These are phyloP conservation scores for Myotis planiceps DNA, from an alignment of 2,797 vertebrate genomes.

Conservation along the genomic window DNA sequence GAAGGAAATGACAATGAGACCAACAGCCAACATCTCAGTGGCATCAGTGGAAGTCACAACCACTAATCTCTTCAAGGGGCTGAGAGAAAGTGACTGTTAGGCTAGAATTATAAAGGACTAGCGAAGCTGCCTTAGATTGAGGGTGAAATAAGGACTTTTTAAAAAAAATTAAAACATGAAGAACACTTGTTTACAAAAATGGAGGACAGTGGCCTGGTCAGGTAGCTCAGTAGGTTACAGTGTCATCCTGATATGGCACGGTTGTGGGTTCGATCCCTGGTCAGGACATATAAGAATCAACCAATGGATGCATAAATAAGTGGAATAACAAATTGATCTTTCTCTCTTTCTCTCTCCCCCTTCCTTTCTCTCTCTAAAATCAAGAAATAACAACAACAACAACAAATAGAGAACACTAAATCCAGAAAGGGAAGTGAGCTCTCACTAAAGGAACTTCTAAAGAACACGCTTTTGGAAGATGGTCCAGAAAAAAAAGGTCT, in stretches of 20 bases:
- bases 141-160: not conserved
- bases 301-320: too few species aligned
- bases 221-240: too few species aligned
- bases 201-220: too few species aligned
- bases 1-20: not conserved
- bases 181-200: not conserved
- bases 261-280: too few species aligned
- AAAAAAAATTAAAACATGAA: not conserved
- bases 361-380: too few species aligned
- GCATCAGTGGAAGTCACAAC: not conserved
- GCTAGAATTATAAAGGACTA: not conserved
- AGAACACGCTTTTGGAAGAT: not conserved
- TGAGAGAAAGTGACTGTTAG: not conserved
- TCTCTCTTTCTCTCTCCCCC: too few species aligned
- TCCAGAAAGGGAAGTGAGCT: too few species aligned
- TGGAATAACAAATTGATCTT: too few species aligned
- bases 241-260: too few species aligned
- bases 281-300: too few species aligned
- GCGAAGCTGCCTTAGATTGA: not conserved
- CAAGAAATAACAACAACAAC: too few species aligned
- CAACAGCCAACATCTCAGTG: not conserved
- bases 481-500: not conserved
- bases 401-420: too few species aligned
- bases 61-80: not conserved
- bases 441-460: not conserved